These are phyloP conservation scores for Scaptomyza caliginosa DNA, from an alignment of 2,888 invertebrate genomes.

Conservation along the genomic window DNA sequence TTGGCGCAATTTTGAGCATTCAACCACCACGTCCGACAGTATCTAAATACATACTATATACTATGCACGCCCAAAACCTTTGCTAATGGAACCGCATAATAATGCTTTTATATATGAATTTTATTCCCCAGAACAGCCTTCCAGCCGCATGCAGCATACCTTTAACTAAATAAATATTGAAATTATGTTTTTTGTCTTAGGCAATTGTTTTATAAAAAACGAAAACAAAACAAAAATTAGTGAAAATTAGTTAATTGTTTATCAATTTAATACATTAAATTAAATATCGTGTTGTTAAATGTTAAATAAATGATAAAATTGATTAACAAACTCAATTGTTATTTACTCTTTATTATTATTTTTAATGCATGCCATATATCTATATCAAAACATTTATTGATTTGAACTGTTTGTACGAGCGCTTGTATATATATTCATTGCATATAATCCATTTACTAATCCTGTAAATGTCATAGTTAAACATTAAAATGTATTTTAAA, in stretches of 20 bases:
- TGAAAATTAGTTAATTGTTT: slow-evolving; percentile 51
- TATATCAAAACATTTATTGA: slow-evolving; percentile 5
- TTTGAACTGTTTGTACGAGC: slow-evolving; percentile 30
- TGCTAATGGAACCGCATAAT: slow-evolving; percentile 51
- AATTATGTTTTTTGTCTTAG: slow-evolving; percentile 41
- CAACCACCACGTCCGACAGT: slow-evolving; percentile 41
- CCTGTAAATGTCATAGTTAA: slow-evolving; percentile 24
- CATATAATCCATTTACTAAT: slow-evolving; percentile 39
- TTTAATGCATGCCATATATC: slow-evolving; percentile 48
- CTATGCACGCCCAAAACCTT: slow-evolving; percentile 41
- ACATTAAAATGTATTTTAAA: slow-evolving; percentile 20
- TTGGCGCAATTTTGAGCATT: slow-evolving; percentile 78
- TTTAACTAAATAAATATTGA: slow-evolving; percentile 39
- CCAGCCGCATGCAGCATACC: slow-evolving; percentile 64
- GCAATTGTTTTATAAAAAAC: slow-evolving; percentile 19
- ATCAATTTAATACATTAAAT: slow-evolving; percentile 42
- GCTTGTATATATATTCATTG: slow-evolving; percentile 53
- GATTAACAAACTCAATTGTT: slow-evolving; percentile 64
- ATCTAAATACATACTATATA: slow-evolving; percentile 28
- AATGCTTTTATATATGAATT: slow-evolving; percentile 47
- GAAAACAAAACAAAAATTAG: slow-evolving; percentile 26
- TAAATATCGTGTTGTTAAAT: slow-evolving; percentile 66
- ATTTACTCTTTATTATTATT: slow-evolving; percentile 52
- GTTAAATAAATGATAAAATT: slow-evolving; percentile 69
- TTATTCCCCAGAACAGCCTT: neutral